Base-by-base conservation (phyloP, 2,888 invertebrate genomes). In the Carabus problematicus region DNA sequence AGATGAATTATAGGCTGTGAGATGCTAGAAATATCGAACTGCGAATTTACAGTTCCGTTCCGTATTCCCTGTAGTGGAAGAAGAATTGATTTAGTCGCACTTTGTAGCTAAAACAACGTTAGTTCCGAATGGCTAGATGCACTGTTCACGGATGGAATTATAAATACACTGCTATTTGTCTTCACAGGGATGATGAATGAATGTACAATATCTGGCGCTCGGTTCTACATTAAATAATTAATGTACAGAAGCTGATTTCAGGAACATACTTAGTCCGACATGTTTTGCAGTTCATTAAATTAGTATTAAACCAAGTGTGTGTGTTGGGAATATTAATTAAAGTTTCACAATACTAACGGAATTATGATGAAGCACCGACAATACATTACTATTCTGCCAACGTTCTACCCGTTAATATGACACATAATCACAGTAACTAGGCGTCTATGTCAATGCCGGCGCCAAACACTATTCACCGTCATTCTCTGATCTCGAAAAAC, bases 281-380 rank as follows among this genome's bases (percentile, higher is more conserved):
- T 55, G 55, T 29, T 55, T 8, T 29, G 40, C 29, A 56, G 40
- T 56, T 40, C 40, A 39, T 39, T 56, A 56, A 56, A 56, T 56
- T 39, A 56, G 29, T 56, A 56, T 56, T 56, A 52, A 52, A 52
- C 52, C 52, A 52, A 11, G 52, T 52, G 18, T 19, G 18, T 19
- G 52, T 19, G 52, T 14, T 3, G 52, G 19, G 52, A 52, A 52
- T 52, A 52, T 52, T 52, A 52, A 52, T 52, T 52, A 52, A 52
- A 16, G 16, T 52, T 16, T 52, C 16, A 52, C 52, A 52, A 52
- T 52, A 16, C 52, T 52, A 52, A 52, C 60, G 11, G 60, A 67
- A 67, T 67, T 11, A 67, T 66, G 66, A 66, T 66, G 66, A 59
- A 66, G 66, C 40, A 66, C 66, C 18, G 12, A 52, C 59, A 59